These are phyloP conservation scores for Pyrrhosoma nymphula DNA, from an alignment of 2,888 invertebrate genomes.

Conservation along the genomic window DNA sequence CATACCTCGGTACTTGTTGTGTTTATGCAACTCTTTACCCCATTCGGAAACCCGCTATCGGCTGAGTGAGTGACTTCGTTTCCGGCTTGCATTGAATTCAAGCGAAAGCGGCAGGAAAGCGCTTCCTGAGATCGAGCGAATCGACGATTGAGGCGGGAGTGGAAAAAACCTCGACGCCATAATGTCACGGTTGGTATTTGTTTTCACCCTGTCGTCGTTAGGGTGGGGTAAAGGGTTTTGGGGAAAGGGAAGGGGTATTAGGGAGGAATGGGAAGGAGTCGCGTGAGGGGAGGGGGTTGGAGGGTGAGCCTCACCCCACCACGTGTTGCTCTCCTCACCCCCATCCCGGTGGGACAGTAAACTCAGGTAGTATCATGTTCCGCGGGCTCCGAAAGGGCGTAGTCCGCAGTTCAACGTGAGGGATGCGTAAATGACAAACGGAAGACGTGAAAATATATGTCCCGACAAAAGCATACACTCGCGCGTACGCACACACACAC, in stretches of 20 bases:
- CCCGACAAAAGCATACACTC: not conserved
- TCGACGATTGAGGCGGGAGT: not conserved
- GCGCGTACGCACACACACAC: not conserved
- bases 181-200: not conserved
- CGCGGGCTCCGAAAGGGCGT: not conserved
- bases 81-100: not conserved
- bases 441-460: not conserved
- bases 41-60: too few species aligned
- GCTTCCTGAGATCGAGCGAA: not conserved
- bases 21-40: too few species aligned
- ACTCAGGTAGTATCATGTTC: not conserved
- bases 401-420: not conserved
- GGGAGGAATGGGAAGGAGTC: not conserved
- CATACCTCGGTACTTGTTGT: too few species aligned
- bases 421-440: not conserved
- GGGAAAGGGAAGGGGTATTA: not conserved
- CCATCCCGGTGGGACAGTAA: not conserved
- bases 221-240: not conserved
- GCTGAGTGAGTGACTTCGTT: not conserved
- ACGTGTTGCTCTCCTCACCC: not conserved
- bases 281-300: not conserved
- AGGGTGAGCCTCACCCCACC: too few species aligned
- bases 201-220: not conserved
- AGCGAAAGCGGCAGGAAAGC: not conserved
- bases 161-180: constrained; percentile 28